A percentile compares a stretch with the other conserved stretches of the same genome.
Evolutionary conservation across 2,888 invertebrate genomes (phyloP).

Genomic region (Thalpophila matura): DNA sequence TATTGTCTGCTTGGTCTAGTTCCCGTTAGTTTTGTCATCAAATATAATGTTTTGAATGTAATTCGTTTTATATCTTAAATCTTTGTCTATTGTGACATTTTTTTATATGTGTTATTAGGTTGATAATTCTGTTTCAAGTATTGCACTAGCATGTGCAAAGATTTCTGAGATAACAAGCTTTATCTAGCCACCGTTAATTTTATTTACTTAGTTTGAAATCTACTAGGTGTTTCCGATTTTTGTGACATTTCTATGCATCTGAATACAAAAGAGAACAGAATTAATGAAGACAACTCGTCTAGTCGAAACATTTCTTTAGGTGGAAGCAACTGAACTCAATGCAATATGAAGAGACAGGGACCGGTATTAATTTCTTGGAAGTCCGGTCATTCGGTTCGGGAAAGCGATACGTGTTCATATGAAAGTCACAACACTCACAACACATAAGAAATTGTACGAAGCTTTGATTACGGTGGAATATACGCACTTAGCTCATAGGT

Average conservation of each 20-base stretch:
- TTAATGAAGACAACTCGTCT: background rate
- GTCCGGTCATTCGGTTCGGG: slow-evolving; percentile 47
- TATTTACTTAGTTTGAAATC: background rate
- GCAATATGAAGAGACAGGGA: slow-evolving; percentile 17
- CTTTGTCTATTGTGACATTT: slow-evolving; percentile 46
- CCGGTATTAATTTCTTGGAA: slow-evolving; percentile 55
- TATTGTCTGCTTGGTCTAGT: slow-evolving; percentile 57
- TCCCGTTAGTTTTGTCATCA: slow-evolving; percentile 63
- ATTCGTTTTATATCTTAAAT: slow-evolving; percentile 47
- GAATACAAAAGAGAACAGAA: background rate
- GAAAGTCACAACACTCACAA: slow-evolving; percentile 40
- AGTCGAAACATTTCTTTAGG: slow-evolving; percentile 18
- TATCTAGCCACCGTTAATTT: slow-evolving; percentile 7
- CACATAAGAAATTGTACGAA: slow-evolving; percentile 21
- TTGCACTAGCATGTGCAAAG: slow-evolving; percentile 49
- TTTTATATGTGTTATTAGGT: slow-evolving; percentile 39
- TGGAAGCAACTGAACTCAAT: slow-evolving; percentile 7
- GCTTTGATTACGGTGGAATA: slow-evolving; percentile 13
- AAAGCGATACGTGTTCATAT: slow-evolving; percentile 52
- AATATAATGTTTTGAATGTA: slow-evolving; percentile 43
- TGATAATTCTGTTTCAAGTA: slow-evolving; percentile 18
- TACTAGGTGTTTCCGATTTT: background rate
- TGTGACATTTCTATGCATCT: background rate
- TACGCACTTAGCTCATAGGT: too few species aligned
- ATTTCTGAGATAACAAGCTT: slow-evolving; percentile 39